phyloP scores from a whole-genome alignment of 1,140 invertebrate species.

The Drosophila trapezifrons region DNA sequence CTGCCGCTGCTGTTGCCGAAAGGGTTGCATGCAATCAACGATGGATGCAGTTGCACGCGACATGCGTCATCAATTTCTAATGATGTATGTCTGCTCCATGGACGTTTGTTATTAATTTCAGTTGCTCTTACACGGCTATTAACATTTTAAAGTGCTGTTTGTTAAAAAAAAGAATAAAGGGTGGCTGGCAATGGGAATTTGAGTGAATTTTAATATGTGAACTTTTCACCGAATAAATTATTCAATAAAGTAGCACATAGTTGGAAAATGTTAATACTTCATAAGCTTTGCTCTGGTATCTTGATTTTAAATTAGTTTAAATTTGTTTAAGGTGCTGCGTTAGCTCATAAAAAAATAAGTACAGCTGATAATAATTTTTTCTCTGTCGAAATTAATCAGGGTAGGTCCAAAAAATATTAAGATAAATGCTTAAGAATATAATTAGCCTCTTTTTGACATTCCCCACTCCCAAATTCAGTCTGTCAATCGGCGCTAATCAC shows the following conservation, averaged over 20 bases:
- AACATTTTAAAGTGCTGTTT: conserved; percentile 50
- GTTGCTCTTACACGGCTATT: conserved; percentile 56
- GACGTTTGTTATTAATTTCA: conserved; percentile 73
- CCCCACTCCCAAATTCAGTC: conserved; percentile 17
- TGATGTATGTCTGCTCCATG: conserved; percentile 72
- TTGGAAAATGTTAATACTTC: neutral
- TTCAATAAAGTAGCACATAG: neutral
- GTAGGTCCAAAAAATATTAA: neutral
- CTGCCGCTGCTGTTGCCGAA: conserved; percentile 13
- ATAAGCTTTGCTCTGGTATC: too few relatives aligned
- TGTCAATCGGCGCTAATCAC: conserved; percentile 65
- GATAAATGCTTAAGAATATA: neutral
- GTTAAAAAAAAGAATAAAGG: conserved; percentile 8
- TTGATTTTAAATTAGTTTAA: too few relatives aligned
- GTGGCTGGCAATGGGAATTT: conserved; percentile 18
- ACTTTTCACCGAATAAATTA: conserved; percentile 1
- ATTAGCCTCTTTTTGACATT: conserved; percentile 25
- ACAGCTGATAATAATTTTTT: too few relatives aligned
- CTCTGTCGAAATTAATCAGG: neutral
- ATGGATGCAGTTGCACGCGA: conserved; percentile 73
- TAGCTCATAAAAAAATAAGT: too few relatives aligned
- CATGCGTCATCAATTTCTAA: conserved; percentile 83
- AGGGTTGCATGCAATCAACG: conserved; percentile 40
- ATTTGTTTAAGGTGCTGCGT: too few relatives aligned
- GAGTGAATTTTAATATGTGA: conserved; percentile 5